A percentile compares a stretch with the other conserved stretches of the same genome.
These are phyloP conservation scores for Tuta absoluta DNA, from an alignment of 2,888 invertebrate genomes.

Conservation along the genomic window DNA sequence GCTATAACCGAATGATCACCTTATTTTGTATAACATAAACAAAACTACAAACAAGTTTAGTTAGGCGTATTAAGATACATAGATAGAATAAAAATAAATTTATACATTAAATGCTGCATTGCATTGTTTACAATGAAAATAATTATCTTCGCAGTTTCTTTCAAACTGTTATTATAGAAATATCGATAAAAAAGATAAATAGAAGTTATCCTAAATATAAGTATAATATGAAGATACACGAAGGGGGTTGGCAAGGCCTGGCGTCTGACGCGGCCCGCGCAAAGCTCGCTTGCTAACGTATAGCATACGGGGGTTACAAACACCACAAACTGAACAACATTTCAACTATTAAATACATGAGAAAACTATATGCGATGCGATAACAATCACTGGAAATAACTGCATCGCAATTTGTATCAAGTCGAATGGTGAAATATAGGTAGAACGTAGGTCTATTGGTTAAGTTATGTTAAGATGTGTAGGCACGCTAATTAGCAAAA, in stretches of 20 bases:
- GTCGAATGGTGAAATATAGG: too few relatives aligned
- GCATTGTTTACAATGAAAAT: background rate
- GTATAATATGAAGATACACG: slow-evolving; percentile 18
- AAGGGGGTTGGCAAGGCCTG: slow-evolving; percentile 13
- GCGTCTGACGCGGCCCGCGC: slow-evolving; percentile 32
- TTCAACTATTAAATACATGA: too few relatives aligned
- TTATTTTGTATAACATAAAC: slow-evolving; percentile 24
- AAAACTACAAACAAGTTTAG: slow-evolving; percentile 9
- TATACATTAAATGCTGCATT: background rate
- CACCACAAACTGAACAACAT: background rate
- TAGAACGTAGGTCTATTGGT: too few relatives aligned
- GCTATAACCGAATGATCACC: background rate
- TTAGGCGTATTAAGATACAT: background rate
- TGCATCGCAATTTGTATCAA: too few relatives aligned
- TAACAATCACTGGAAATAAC: background rate
- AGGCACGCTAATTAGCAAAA: too few relatives aligned
- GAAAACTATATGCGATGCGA: too few relatives aligned
- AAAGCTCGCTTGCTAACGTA: slow-evolving; percentile 51
- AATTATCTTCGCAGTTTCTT: slow-evolving; percentile 4
- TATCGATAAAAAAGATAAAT: slow-evolving; percentile 3
- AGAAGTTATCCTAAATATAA: background rate
- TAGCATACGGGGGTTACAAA: background rate
- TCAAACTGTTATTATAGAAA: background rate
- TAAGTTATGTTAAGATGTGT: too few relatives aligned
- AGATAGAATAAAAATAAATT: background rate